Percentiles rank a stretch among this genome's conserved stretches.
Conservation (phyloP, 2,888 invertebrate species). For the Microplitis deprimator region DNA sequence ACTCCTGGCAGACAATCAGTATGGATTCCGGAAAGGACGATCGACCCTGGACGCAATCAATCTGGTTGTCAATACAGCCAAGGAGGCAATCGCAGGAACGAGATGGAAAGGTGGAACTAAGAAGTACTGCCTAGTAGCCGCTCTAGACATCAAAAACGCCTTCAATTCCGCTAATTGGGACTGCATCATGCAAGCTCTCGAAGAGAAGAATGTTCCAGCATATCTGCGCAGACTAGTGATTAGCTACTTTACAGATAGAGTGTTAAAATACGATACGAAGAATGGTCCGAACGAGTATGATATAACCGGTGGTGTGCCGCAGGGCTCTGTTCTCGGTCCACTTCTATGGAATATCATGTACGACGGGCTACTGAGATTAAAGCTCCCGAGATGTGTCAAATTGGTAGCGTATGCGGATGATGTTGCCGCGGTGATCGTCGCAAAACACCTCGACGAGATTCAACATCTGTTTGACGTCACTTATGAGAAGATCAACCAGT, state of each 20-base stretch:
- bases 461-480: neutral
- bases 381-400: neutral
- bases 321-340: slow-evolving; percentile 42
- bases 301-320: slow-evolving; percentile 41
- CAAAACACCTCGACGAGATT: slow-evolving; percentile 38
- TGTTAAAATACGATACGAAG: slow-evolving; percentile 41
- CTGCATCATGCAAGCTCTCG: too few relatives aligned
- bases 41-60: slow-evolving; percentile 42
- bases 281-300: slow-evolving; percentile 32
- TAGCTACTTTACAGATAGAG: slow-evolving; percentile 45
- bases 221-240: slow-evolving; percentile 45
- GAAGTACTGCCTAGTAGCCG: slow-evolving; percentile 33
- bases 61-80: slow-evolving; percentile 32
- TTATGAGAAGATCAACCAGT: neutral
- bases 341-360: slow-evolving; percentile 44
- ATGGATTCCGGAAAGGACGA: slow-evolving; percentile 41
- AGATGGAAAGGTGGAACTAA: slow-evolving; percentile 37
- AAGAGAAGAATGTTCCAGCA: slow-evolving; percentile 34
- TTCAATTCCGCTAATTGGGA: slow-evolving; percentile 43
- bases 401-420: slow-evolving; percentile 41
- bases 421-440: slow-evolving; percentile 39
- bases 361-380: slow-evolving; percentile 29
- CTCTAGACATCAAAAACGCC: slow-evolving; percentile 47
- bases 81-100: slow-evolving; percentile 42
- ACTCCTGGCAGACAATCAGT: slow-evolving; percentile 35